These are phyloP conservation scores for Drosophila leontia DNA, from an alignment of 1,140 invertebrate species.

Conservation along the genomic window DNA sequence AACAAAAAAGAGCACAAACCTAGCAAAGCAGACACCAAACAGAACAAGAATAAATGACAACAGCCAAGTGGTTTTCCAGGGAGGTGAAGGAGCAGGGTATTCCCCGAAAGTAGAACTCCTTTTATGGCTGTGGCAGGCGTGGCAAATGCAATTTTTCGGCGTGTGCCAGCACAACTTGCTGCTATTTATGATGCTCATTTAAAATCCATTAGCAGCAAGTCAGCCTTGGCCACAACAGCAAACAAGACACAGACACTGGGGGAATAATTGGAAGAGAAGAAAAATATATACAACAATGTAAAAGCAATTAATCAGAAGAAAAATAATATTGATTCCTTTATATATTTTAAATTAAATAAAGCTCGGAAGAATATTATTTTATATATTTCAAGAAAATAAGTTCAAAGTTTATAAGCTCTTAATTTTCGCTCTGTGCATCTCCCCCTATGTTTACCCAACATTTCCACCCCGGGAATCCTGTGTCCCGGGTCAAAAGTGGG, in stretches of 20 bases:
- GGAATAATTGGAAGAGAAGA: neutral
- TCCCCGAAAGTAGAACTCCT: slow-evolving; percentile 40
- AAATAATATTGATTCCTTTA: neutral
- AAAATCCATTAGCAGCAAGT: slow-evolving; percentile 84
- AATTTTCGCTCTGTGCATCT: slow-evolving; percentile 13
- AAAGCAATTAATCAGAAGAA: neutral
- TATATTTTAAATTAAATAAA: neutral
- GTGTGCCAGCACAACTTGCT: slow-evolving; percentile 34
- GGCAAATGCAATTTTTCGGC: slow-evolving; percentile 51
- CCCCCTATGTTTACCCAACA: slow-evolving; percentile 24
- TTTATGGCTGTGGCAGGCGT: slow-evolving; percentile 47
- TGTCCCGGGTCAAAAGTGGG: slow-evolving; percentile 61
- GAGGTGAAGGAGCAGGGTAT: neutral
- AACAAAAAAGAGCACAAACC: slow-evolving; percentile 16
- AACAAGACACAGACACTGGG: slow-evolving; percentile 5
- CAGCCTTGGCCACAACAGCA: slow-evolving; percentile 53
- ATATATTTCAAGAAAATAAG: neutral
- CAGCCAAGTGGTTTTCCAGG: slow-evolving; percentile 54
- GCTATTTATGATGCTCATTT: slow-evolving; percentile 84
- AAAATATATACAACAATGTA: neutral
- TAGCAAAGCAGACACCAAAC: slow-evolving; percentile 58
- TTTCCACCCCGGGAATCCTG: neutral
- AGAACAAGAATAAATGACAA: slow-evolving; percentile 76
- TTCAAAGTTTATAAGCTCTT: fast-evolving
- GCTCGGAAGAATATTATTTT: no score